Percentiles rank a stretch among this genome's conserved stretches.
Evolutionary conservation across 2,113 vertebrate genomes (phyloP).

Genomic region (Dromiciops gliroides): DNA sequence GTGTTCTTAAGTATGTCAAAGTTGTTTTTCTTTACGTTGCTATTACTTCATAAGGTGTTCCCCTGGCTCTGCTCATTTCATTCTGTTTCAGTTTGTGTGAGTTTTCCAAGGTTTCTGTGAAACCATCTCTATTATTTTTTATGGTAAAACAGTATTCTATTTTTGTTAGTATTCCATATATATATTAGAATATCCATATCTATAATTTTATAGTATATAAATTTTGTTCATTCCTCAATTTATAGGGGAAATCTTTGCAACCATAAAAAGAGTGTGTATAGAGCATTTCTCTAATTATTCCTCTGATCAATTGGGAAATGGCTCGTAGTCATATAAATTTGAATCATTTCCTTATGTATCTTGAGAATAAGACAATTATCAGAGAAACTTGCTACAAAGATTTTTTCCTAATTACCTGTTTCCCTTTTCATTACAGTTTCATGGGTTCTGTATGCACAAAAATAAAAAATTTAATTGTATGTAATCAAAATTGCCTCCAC

Average conservation of each 20-base stretch:
- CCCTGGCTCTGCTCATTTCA: no score
- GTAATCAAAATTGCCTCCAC: neutral
- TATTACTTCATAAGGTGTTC: no score
- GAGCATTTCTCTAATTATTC: neutral
- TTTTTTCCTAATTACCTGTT: neutral
- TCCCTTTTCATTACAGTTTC: neutral
- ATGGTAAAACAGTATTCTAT: neutral
- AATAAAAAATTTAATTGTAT: neutral
- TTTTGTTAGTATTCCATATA: no score
- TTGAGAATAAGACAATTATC: neutral
- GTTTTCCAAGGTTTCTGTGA: no score
- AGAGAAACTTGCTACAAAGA: neutral
- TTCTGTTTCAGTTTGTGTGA: no score
- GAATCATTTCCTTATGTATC: neutral
- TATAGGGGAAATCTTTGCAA: neutral
- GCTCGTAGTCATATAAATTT: neutral
- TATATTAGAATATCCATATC: no score
- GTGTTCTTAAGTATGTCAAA: neutral
- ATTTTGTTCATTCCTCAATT: no score
- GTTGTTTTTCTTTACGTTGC: neutral
- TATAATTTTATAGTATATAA: no score
- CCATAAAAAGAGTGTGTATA: neutral
- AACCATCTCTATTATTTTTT: neutral
- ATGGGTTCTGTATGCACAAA: neutral
- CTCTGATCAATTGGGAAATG: neutral